These are phyloP conservation scores for Entosphenus tridentatus DNA, from an alignment of 2,113 vertebrate genomes.

Conservation along the genomic window DNA sequence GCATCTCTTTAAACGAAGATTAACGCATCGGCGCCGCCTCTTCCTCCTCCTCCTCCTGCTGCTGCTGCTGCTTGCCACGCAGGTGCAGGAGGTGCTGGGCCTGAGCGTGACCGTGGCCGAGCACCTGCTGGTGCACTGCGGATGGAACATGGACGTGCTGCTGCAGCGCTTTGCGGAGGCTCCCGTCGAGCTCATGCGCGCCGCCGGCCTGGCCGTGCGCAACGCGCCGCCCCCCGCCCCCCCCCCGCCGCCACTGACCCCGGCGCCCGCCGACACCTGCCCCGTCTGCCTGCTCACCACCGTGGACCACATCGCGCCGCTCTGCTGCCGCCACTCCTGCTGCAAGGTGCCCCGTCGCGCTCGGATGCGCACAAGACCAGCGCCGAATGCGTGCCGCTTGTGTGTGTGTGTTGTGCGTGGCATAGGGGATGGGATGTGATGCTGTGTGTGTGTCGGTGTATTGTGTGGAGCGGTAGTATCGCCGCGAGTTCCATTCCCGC, in stretches of 20 bases:
- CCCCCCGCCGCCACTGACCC: constrained; percentile 2
- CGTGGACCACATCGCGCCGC: constrained; percentile 20
- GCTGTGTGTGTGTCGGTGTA: no score
- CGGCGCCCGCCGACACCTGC: constrained; percentile 28
- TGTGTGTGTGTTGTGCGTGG: no score
- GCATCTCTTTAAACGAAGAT: no score
- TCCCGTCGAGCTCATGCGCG: constrained; percentile 29
- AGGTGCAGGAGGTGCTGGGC: constrained; percentile 50
- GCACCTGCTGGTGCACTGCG: constrained; percentile 59
- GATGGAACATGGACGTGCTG: constrained; percentile 68
- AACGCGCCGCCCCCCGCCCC: constrained; percentile 20
- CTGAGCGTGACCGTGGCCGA: constrained; percentile 39
- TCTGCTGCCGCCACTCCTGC: constrained; percentile 81
- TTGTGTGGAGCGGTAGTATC: no score
- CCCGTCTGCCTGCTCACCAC: constrained; percentile 48
- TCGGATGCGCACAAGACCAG: no score
- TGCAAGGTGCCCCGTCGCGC: constrained; percentile 33
- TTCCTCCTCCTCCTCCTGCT: no score
- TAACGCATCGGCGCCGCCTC: no score
- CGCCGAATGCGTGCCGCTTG: no score
- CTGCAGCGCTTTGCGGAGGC: constrained; percentile 59
- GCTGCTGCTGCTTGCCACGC: constrained; percentile 10
- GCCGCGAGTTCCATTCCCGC: no score
- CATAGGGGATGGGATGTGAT: no score
- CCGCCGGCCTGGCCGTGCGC: constrained; percentile 39